Conservation (phyloP, 2,888 invertebrate species). For the Pachydiplax longipennis region DNA sequence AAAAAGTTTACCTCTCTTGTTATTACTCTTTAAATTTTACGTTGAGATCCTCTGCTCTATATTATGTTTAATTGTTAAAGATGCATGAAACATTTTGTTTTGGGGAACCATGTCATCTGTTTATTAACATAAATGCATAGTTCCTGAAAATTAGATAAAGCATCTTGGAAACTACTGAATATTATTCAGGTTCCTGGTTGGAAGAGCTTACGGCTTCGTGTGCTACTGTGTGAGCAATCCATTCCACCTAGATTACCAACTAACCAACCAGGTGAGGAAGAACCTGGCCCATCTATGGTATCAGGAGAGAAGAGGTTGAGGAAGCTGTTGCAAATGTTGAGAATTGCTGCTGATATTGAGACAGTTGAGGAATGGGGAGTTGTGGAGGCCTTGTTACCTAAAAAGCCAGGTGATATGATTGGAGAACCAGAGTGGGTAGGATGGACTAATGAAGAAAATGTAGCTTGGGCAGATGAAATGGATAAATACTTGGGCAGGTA, state of each 20-base stretch:
- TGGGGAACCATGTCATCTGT: too few species aligned
- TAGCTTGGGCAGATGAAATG: conserved; percentile 32
- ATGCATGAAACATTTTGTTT: too few species aligned
- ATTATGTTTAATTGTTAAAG: too few species aligned
- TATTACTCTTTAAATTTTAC: too few species aligned
- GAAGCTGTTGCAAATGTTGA: conserved; percentile 78
- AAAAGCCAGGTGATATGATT: conserved; percentile 14
- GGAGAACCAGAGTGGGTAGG: conserved; percentile 7
- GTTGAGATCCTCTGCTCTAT: too few species aligned
- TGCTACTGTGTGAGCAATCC: conserved; percentile 78
- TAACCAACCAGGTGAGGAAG: not conserved
- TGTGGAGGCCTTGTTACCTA: conserved; percentile 7
- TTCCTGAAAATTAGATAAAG: too few species aligned
- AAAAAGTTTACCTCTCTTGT: too few species aligned
- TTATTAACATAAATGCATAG: too few species aligned
- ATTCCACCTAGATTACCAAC: not conserved
- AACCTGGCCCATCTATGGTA: not conserved
- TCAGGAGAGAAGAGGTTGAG: conserved; percentile 60
- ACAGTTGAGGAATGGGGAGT: conserved; percentile 29
- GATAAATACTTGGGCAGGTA: conserved; percentile 22
- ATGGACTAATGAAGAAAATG: conserved; percentile 15
- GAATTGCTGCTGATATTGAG: conserved; percentile 75
- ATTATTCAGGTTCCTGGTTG: conserved; percentile 72
- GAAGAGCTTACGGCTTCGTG: conserved; percentile 84
- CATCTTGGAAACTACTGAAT: not conserved